Conservation (phyloP, 2,113 vertebrate genomes). For the Pontoporia blainvillei region DNA sequence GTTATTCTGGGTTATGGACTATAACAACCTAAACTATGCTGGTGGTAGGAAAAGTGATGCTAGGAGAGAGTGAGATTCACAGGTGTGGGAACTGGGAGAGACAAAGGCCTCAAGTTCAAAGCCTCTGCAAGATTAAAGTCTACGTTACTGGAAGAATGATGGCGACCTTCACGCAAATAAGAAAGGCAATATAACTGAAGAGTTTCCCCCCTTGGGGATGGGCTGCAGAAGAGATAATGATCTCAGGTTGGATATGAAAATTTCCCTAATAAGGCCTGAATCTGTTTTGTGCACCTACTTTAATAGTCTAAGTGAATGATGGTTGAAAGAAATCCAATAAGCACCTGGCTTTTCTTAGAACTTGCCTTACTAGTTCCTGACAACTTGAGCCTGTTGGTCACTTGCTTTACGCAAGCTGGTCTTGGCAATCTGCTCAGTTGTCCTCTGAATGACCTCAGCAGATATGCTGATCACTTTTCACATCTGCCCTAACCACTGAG, state of each 20-base stretch:
- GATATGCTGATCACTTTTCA: conserved; percentile 3
- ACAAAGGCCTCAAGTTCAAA: neutral
- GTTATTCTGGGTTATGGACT: accelerated
- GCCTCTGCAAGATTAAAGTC: neutral
- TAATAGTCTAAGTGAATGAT: neutral
- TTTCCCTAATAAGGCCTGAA: neutral
- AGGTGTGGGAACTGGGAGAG: neutral
- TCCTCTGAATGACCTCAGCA: neutral
- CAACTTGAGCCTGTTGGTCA: neutral
- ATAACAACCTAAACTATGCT: accelerated
- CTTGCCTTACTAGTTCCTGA: conserved; percentile 11
- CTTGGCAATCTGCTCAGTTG: neutral
- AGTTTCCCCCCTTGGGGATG: neutral
- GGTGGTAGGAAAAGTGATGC: accelerated
- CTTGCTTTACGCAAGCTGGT: neutral
- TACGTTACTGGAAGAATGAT: neutral
- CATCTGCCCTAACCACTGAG: neutral
- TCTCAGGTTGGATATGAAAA: neutral
- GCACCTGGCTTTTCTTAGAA: neutral
- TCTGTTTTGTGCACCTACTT: neutral
- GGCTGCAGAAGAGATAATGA: neutral
- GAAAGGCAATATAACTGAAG: neutral
- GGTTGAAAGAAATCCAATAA: neutral
- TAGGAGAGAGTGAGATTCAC: neutral
- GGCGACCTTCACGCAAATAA: neutral